phyloP scores from a whole-genome alignment of 1,140 invertebrate genomes.

The Polypedilum vanderplanki region DNA sequence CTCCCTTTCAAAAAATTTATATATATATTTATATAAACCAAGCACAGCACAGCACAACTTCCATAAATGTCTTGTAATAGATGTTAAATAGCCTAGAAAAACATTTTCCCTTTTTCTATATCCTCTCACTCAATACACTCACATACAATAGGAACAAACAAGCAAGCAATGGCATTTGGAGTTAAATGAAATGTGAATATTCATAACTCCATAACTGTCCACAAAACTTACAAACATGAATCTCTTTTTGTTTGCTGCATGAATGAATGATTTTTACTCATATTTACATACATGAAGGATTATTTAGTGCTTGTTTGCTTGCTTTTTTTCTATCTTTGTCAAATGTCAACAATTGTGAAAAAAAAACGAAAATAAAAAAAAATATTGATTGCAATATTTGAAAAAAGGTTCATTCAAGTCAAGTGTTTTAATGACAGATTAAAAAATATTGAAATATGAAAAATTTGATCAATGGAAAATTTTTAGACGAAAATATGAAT shows the following conservation, averaged over 20 bases:
- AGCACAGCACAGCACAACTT: background rate
- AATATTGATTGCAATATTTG: too few relatives aligned
- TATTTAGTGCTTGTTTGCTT: background rate
- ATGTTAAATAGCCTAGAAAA: conserved; percentile 23
- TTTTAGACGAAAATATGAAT: too few relatives aligned
- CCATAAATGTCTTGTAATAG: conserved; percentile 17
- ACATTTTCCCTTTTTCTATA: background rate
- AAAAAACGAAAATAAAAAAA: too few relatives aligned
- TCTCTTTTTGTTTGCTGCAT: background rate
- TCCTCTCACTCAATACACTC: background rate
- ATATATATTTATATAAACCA: too few relatives aligned
- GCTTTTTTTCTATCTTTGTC: too few relatives aligned
- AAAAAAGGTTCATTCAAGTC: too few relatives aligned
- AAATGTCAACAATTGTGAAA: too few relatives aligned
- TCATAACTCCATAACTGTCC: conserved; percentile 21
- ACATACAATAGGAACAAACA: background rate
- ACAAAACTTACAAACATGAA: background rate
- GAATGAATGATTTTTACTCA: background rate
- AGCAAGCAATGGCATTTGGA: background rate
- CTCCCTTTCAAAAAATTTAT: background rate
- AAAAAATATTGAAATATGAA: too few relatives aligned
- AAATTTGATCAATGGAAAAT: too few relatives aligned
- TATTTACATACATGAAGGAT: background rate
- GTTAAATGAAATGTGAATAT: conserved; percentile 28
- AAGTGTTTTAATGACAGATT: too few relatives aligned